Conservation (phyloP, 2,113 vertebrate species). For the Pseudopodoces humilis region DNA sequence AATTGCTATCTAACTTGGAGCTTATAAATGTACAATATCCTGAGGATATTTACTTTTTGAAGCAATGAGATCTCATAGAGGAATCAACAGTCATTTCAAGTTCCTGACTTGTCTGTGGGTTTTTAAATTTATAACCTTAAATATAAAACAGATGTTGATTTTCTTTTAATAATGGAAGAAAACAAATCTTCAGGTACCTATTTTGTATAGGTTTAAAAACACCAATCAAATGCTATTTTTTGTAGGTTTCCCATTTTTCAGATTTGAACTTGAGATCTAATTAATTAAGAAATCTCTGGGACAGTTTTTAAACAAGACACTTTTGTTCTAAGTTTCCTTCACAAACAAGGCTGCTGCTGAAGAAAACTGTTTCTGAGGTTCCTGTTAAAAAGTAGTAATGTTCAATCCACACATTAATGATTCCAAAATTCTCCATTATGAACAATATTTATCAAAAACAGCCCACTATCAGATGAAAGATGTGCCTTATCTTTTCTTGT, state of each 20-base stretch:
- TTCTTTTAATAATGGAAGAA: neutral
- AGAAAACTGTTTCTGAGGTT: slow-evolving; percentile 68
- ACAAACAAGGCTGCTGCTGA: slow-evolving; percentile 34
- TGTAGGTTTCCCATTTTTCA: neutral
- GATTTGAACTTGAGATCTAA: neutral
- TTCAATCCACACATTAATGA: slow-evolving; percentile 86
- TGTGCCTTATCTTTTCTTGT: slow-evolving; percentile 94
- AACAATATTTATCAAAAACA: slow-evolving; percentile 94
- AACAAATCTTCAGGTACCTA: neutral
- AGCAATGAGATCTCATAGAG: neutral
- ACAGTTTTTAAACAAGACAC: slow-evolving; percentile 12
- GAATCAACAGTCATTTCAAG: neutral
- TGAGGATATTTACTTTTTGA: slow-evolving; percentile 12
- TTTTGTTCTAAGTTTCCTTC: neutral
- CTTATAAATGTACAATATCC: neutral
- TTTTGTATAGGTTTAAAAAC: neutral
- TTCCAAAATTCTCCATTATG: slow-evolving; percentile 89
- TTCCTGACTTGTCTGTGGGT: neutral
- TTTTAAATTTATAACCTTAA: neutral
- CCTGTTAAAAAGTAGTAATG: slow-evolving; percentile 80
- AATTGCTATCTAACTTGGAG: neutral
- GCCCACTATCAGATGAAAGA: slow-evolving; percentile 89
- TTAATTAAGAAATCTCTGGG: neutral
- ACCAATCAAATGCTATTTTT: neutral
- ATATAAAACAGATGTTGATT: neutral